These are phyloP conservation scores for Andricus curvator DNA, from an alignment of 2,888 invertebrate species.

Conservation along the genomic window DNA sequence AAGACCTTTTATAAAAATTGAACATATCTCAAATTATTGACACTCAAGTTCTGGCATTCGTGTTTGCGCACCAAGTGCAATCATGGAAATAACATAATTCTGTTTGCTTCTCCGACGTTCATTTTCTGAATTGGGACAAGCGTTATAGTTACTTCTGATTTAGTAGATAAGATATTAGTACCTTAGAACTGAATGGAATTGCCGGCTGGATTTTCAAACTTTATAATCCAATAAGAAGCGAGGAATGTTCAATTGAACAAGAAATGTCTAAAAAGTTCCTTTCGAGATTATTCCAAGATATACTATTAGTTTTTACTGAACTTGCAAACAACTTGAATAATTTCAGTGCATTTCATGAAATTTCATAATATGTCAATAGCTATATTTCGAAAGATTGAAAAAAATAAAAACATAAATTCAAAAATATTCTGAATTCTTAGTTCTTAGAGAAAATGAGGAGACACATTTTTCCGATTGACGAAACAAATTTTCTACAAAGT, in stretches of 20 bases:
- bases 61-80: background rate
- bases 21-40: constrained; percentile 22
- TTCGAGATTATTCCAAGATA: background rate
- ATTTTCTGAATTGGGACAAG: constrained; percentile 23
- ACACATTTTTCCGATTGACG: no score
- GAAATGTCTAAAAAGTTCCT: background rate
- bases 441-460: no score
- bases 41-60: background rate
- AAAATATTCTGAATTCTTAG: no score
- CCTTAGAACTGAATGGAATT: constrained; percentile 3
- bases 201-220: background rate
- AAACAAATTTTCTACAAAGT: no score
- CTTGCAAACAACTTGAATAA: no score
- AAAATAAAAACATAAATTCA: no score
- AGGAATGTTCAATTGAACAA: background rate
- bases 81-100: constrained; percentile 12
- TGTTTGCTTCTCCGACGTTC: constrained; percentile 9
- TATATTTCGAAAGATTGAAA: no score
- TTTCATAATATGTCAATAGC: no score
- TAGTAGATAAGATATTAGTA: background rate
- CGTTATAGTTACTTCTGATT: constrained; percentile 9
- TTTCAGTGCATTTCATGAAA: no score
- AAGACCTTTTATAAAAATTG: background rate
- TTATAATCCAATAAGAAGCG: background rate
- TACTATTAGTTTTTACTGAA: background rate